Percentiles rank a stretch among this genome's conserved stretches.
These are phyloP conservation scores for Chouioia cunea DNA, from an alignment of 2,888 invertebrate genomes.

Conservation along the genomic window DNA sequence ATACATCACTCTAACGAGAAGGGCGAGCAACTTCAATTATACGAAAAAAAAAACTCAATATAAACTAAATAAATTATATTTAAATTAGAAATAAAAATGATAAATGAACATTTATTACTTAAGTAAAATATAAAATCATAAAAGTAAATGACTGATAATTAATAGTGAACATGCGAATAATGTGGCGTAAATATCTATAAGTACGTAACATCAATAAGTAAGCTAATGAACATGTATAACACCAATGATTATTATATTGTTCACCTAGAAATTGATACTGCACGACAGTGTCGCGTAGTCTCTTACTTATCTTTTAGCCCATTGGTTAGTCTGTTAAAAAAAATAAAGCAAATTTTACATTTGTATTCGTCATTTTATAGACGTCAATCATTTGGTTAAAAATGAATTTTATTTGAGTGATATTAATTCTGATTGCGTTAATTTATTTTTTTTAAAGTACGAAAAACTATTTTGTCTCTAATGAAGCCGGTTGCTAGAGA, in stretches of 20 bases:
- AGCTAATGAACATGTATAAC: slow-evolving; percentile 37
- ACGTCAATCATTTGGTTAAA: background rate
- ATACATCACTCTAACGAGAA: no score
- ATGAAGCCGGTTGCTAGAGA: background rate
- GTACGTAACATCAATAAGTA: slow-evolving; percentile 41
- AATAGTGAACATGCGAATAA: slow-evolving; percentile 43
- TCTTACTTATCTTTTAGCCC: slow-evolving; percentile 65
- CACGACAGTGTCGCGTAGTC: slow-evolving; percentile 63
- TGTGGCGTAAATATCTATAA: slow-evolving; percentile 28
- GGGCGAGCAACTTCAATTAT: no score
- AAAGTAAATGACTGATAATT: slow-evolving; percentile 28
- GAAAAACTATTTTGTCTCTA: background rate
- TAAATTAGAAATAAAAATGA: slow-evolving; percentile 14
- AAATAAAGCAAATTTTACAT: slow-evolving; percentile 60
- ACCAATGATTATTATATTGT: slow-evolving; percentile 56
- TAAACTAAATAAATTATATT: slow-evolving; percentile 4
- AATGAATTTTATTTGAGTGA: no score
- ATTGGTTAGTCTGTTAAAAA: slow-evolving; percentile 67
- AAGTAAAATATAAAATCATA: slow-evolving; percentile 21
- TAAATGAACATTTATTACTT: slow-evolving; percentile 8
- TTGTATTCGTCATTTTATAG: slow-evolving; percentile 32
- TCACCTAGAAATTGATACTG: slow-evolving; percentile 67
- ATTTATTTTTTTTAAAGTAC: slow-evolving; percentile 9
- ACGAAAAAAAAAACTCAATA: background rate
- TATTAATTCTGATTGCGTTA: no score